Base-by-base conservation (phyloP, 2,888 invertebrate genomes). In the Gymnocheta viridis region DNA sequence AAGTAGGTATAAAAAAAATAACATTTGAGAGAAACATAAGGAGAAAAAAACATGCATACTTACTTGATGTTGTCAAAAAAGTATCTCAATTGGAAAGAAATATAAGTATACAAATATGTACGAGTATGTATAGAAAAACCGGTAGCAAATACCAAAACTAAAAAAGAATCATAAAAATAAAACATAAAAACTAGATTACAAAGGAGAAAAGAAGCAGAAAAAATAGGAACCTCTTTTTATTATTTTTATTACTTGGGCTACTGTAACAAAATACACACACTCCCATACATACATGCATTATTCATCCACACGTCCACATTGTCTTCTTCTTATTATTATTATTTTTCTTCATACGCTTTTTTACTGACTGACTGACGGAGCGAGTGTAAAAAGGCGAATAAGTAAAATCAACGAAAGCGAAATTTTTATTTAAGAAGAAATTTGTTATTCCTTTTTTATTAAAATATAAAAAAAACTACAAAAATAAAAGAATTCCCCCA, bases 391-490 rank as follows among this genome's bases (percentile, higher is more conserved):
- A 54, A 51, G 49, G 77, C 70, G 44, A 79, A 72, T 64, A 72
- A 64, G 56, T 73, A 82, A 81, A 77, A 58, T 76, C 80, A 86
- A 84, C 80, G 85, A 86, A 86, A 85, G 86, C 84, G 82, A 86
- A 85, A 86, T 84, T 86, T 82, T 70, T 81, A 83, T 81, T 78
- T 85, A 85, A 69, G 85, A 73, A 67, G 72, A 58, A 79, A 79
- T 54, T 73, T 81, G 51, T 79, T 82, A 78, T 82, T 82, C 60
- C 49, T 67, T 77, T 70, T 83, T 60, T 38, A 62, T 22, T 51
- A 49, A 56, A 54, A 67, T 32, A 76, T 32, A 27, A 62, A 69
- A n/a, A 27, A 5, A 60, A 38, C 58, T 38, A 27, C 10, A 56
- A 64, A 79, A 66, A 67, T 74, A 74, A 74, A 81, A 62, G 81